Conservation (phyloP, 2,888 invertebrate species). For the Chrysolina haemoptera region DNA sequence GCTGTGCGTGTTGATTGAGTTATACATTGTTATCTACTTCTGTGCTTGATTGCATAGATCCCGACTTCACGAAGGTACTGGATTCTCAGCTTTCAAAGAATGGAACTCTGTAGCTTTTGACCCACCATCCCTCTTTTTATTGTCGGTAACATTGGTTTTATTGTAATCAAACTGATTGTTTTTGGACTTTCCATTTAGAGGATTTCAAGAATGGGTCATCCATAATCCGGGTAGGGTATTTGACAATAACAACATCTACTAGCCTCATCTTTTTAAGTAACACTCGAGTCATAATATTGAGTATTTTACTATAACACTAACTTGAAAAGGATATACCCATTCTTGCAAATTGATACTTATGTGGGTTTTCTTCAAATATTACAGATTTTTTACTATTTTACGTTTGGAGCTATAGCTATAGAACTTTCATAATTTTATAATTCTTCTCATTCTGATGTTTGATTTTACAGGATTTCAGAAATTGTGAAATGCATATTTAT, state of each 20-base stretch:
- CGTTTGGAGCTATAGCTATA: slow-evolving; percentile 14
- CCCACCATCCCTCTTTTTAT: not conserved
- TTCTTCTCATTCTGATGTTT: not conserved
- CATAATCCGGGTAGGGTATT: not conserved
- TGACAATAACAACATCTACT: slow-evolving; percentile 8
- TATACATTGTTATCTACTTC: slow-evolving; percentile 41
- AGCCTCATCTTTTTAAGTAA: slow-evolving; percentile 6
- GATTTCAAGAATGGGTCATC: slow-evolving; percentile 1
- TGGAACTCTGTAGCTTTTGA: slow-evolving; percentile 40
- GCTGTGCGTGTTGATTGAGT: slow-evolving; percentile 85
- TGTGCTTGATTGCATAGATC: slow-evolving; percentile 47
- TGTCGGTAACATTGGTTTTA: not conserved
- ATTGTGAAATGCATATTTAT: slow-evolving; percentile 12
- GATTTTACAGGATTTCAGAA: not conserved
- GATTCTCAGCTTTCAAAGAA: slow-evolving; percentile 21
- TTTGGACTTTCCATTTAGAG: not conserved
- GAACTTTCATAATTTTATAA: slow-evolving; percentile 3
- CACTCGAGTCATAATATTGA: slow-evolving; percentile 5
- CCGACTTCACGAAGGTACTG: slow-evolving; percentile 31
- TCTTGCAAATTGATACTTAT: slow-evolving; percentile 8
- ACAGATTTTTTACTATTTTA: not conserved
- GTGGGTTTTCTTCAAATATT: too few relatives aligned
- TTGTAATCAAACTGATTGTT: not conserved
- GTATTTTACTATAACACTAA: not conserved
- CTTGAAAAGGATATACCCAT: slow-evolving; percentile 4